A percentile compares a stretch with the other conserved stretches of the same genome.
These are phyloP conservation scores for Drosophila mimetica DNA, from an alignment of 2,888 invertebrate genomes.

Conservation along the genomic window DNA sequence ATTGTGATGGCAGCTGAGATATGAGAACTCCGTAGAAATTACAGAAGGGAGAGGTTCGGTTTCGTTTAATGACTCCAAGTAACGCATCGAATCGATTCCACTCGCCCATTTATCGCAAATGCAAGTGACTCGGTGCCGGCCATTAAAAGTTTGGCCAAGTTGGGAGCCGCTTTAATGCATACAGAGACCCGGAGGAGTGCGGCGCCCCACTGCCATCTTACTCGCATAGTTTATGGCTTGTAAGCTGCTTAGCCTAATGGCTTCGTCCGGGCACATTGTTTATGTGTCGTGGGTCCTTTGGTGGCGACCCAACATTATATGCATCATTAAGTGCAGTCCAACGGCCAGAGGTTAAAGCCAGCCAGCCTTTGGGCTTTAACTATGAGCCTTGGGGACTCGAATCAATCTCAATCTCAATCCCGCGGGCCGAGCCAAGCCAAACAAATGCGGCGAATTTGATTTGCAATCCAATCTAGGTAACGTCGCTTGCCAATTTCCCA, in stretches of 20 bases:
- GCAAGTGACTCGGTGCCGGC: constrained; percentile 16
- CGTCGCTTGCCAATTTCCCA: neutral
- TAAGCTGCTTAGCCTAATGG: constrained; percentile 64
- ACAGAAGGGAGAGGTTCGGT: neutral
- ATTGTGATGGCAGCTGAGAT: neutral
- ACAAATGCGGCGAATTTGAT: constrained; percentile 4
- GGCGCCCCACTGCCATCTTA: neutral
- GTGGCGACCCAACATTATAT: constrained; percentile 48
- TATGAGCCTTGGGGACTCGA: neutral
- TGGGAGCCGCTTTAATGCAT: neutral
- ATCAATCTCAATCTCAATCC: neutral
- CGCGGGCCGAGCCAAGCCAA: constrained; percentile 1
- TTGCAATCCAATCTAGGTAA: constrained; percentile 1
- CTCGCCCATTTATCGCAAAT: neutral
- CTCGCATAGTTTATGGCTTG: constrained; percentile 43
- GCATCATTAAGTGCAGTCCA: constrained; percentile 59
- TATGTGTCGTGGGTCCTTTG: neutral
- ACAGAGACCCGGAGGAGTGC: neutral
- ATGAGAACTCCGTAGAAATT: neutral
- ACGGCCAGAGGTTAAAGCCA: constrained; percentile 22
- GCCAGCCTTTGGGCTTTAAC: neutral
- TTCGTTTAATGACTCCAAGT: constrained; percentile 1
- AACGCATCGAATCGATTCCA: constrained; percentile 1
- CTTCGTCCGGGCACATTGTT: constrained; percentile 15
- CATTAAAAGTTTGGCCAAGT: too few relatives aligned